Conservation (phyloP, 1,140 invertebrate genomes). For the Temnothorax longispinosus region DNA sequence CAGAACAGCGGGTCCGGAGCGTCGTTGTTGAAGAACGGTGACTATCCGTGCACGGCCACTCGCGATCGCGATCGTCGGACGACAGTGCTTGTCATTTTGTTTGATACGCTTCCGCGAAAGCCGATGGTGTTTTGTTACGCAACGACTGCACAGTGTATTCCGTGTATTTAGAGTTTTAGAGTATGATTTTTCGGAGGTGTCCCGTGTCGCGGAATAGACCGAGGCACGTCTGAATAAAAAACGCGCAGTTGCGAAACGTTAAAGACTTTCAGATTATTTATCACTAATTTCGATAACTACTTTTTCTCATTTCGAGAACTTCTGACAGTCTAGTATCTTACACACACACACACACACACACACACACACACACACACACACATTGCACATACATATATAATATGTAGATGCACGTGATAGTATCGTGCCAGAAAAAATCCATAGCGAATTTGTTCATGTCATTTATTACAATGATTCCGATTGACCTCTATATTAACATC, state of each 20-base stretch:
- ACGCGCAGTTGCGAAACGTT: neutral
- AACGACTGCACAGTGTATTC: slow-evolving; percentile 40
- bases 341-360: neutral
- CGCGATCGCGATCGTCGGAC: neutral
- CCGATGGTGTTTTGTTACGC: slow-evolving; percentile 70
- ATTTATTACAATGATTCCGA: neutral
- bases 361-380: neutral
- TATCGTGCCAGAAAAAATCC: neutral
- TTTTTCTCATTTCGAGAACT: neutral
- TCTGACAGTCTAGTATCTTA: neutral
- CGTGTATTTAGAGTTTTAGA: too few species aligned
- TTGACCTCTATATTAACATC: neutral
- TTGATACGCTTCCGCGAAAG: neutral
- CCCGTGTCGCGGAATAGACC: neutral
- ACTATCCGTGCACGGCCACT: neutral
- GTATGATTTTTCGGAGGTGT: neutral
- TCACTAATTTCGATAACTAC: neutral
- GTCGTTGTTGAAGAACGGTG: slow-evolving; percentile 60
- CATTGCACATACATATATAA: too few species aligned
- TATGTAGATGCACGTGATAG: neutral
- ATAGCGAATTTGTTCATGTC: neutral
- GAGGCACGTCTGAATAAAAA: neutral
- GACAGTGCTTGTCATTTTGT: neutral
- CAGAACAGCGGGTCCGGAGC: slow-evolving; percentile 28
- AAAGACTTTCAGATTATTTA: neutral